A percentile compares a stretch with the other conserved stretches of the same genome.
Conservation (phyloP, 2,113 vertebrate genomes). For the Euleptes europaea region DNA sequence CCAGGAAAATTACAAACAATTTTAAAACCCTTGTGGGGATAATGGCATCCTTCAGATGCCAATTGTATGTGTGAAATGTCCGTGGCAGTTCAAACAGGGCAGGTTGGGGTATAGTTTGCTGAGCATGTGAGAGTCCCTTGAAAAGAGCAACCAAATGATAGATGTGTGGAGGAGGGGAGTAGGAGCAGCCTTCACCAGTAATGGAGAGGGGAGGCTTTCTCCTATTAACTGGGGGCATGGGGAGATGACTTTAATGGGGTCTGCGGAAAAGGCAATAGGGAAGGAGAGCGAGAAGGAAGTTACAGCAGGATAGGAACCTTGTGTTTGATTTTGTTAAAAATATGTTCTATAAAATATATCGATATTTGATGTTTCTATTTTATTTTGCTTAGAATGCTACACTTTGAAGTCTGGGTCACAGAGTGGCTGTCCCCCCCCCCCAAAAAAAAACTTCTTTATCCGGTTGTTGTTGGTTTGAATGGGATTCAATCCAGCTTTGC, state of each 20-base stretch:
- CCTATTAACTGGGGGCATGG: background rate
- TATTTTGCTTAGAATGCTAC: background rate
- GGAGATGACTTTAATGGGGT: background rate
- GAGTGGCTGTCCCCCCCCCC: background rate
- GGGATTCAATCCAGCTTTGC: slow-evolving; percentile 50
- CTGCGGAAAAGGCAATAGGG: background rate
- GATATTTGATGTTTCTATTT: background rate
- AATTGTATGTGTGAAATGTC: background rate
- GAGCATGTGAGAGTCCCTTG: background rate
- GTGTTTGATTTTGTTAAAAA: background rate
- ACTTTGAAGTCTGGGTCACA: background rate
- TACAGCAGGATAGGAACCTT: background rate
- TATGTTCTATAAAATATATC: background rate
- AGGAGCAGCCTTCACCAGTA: background rate
- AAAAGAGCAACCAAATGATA: background rate
- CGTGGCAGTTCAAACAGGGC: background rate
- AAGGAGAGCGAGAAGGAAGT: background rate
- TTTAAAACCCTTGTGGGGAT: background rate
- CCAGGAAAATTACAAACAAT: background rate
- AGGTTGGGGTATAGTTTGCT: background rate
- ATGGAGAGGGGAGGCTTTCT: background rate
- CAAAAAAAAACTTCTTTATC: slow-evolving; percentile 33
- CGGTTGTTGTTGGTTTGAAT: slow-evolving; percentile 25
- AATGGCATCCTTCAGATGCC: background rate
- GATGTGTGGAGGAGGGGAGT: background rate